These are phyloP conservation scores for Idris sp. DNA, from an alignment of 1,140 invertebrate species.

Conservation along the genomic window DNA sequence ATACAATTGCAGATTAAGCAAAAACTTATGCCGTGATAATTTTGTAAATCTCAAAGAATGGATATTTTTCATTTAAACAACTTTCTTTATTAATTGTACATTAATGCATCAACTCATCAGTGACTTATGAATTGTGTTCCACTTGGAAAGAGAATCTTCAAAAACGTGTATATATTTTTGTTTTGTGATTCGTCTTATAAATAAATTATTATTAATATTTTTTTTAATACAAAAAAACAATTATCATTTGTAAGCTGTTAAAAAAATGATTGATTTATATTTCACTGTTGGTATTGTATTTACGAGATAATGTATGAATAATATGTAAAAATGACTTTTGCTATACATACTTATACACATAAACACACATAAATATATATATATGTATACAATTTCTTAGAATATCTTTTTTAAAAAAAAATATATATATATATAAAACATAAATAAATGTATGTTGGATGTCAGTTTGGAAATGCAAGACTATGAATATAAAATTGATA, in stretches of 20 bases:
- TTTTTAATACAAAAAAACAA: slow-evolving; percentile 21
- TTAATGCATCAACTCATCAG: slow-evolving; percentile 4
- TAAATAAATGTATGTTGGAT: no score
- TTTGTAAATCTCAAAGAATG: slow-evolving; percentile 20
- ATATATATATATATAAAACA: no score
- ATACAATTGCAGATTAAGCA: not conserved
- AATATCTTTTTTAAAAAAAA: slow-evolving; percentile 6
- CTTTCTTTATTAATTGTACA: slow-evolving; percentile 17
- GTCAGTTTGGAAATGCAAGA: no score
- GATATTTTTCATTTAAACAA: slow-evolving; percentile 4
- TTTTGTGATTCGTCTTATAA: slow-evolving; percentile 6
- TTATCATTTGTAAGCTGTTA: slow-evolving; percentile 14
- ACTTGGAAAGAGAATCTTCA: slow-evolving; percentile 1
- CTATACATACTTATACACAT: slow-evolving; percentile 17
- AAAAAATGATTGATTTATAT: slow-evolving; percentile 27
- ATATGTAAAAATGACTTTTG: slow-evolving; percentile 43
- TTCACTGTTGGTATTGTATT: slow-evolving; percentile 28
- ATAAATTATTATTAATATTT: slow-evolving; percentile 29
- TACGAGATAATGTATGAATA: slow-evolving; percentile 19
- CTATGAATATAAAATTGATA: no score
- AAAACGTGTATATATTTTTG: slow-evolving; percentile 22
- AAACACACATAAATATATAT: no score
- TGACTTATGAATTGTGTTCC: slow-evolving; percentile 32
- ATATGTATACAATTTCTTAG: slow-evolving; percentile 1
- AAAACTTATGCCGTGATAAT: not conserved